Evolutionary conservation across 2,113 vertebrate species (phyloP), one percentile per base, ranked within the genome.

Genomic region (Peromyscus californicus): DNA sequence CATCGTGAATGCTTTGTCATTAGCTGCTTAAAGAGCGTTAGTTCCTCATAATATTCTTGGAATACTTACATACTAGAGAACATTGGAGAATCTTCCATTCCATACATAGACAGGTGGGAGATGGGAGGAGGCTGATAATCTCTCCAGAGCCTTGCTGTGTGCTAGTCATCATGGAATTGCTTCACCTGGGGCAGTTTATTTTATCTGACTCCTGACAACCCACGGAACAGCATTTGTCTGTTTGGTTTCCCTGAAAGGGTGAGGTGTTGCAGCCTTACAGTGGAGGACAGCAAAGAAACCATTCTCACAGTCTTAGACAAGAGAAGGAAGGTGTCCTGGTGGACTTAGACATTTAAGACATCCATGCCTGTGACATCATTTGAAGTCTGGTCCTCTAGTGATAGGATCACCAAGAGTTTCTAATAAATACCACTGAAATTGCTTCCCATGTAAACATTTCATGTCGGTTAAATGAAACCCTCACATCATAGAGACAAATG

Each of bases 151-250:
- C 7, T 75, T 31, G 8, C 1, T 31, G 29, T 45, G 26, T 95
- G 17, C 22, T 76, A 51, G 57, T 89, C 59, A 54, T 29, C 13
- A 36, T 59, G 67, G 2, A 72, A 24, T 45, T 63, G n/a, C 17
- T 93, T 93, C 72, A 82, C n/a, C 91, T 89, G 65, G 75, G 63
- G 59, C 36, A 78, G 65, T 33, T 91, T 22, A 31, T 33, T 83
- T 82, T 78, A 85, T 80, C 36, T 57, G 21, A 79, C 5, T 54
- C 54, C 24, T 59, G 36, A 24, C 31, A 67, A 54, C 26, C 6
- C 22, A 5, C 54, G 33, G 51, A 13, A 79, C 11, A 51, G 5
- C 70, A 51, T 67, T 92, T n/a, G 51, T 93, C 15, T 26, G 33
- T 65, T 76, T 65, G 29, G 5, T 86, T 80, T 89, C 67, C 85